Evolutionary conservation across 2,113 vertebrate genomes (phyloP).

Genomic region (Sinocyclocheilus grahami): DNA sequence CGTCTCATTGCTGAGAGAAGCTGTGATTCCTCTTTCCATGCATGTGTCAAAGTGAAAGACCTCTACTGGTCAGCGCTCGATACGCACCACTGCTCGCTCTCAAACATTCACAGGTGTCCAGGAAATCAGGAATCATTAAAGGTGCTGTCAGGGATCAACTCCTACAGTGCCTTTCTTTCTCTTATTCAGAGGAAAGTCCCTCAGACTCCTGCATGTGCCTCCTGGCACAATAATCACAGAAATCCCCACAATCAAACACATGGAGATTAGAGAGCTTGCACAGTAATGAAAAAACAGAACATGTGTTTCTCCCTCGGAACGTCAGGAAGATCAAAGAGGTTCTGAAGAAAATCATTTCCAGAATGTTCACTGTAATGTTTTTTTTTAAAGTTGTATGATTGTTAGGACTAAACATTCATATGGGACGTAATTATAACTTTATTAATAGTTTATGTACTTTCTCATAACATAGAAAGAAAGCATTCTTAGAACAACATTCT

Average conservation of each 20-base stretch:
- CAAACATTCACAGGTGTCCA: neutral
- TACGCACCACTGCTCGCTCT: neutral
- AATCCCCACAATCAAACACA: neutral
- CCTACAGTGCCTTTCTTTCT: neutral
- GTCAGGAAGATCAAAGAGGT: neutral
- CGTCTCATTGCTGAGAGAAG: neutral
- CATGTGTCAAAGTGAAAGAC: neutral
- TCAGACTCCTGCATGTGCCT: constrained; percentile 35
- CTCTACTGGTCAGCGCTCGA: neutral
- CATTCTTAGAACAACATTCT: neutral
- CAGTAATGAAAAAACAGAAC: neutral
- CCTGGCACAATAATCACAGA: neutral
- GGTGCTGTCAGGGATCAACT: neutral
- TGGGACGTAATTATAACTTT: neutral
- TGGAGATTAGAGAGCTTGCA: neutral
- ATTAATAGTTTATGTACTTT: neutral
- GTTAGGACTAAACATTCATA: too few relatives aligned
- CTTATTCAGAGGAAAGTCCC: constrained; percentile 57
- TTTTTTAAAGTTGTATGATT: too few relatives aligned
- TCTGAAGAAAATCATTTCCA: neutral
- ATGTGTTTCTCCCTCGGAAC: neutral
- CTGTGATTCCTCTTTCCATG: neutral
- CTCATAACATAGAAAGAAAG: neutral
- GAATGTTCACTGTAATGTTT: neutral
- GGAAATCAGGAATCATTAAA: neutral